A percentile compares a stretch with the other conserved stretches of the same genome.
Conservation (phyloP, 2,888 invertebrate genomes). For the Nymphalis c-album region DNA sequence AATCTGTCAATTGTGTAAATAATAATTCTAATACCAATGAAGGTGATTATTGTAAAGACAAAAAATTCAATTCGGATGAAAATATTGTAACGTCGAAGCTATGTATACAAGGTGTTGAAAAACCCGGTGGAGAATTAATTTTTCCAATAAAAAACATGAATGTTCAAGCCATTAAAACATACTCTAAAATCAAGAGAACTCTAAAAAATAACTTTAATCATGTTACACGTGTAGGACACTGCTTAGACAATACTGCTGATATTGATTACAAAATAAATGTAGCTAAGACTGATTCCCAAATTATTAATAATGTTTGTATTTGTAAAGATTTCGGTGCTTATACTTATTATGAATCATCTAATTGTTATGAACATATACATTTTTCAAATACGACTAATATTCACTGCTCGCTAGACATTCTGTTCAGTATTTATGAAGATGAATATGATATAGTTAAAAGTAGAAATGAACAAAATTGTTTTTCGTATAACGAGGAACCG, state of each 20-base stretch:
- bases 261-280: slow-evolving; percentile 26
- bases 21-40: neutral
- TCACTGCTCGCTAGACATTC: slow-evolving; percentile 46
- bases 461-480: slow-evolving; percentile 9
- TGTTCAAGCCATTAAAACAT: slow-evolving; percentile 49
- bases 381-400: slow-evolving; percentile 50
- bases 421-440: slow-evolving; percentile 59
- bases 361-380: slow-evolving; percentile 63
- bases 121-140: slow-evolving; percentile 58
- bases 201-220: slow-evolving; percentile 10
- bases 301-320: slow-evolving; percentile 52
- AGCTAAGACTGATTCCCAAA: slow-evolving; percentile 23
- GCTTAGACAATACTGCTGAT: slow-evolving; percentile 35
- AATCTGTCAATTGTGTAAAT: neutral
- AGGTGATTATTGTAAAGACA: slow-evolving; percentile 12
- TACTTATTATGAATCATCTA: slow-evolving; percentile 49
- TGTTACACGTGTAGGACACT: slow-evolving; percentile 4
- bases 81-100: slow-evolving; percentile 52
- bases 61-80: slow-evolving; percentile 31
- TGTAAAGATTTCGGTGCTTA: slow-evolving; percentile 67
- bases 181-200: slow-evolving; percentile 45
- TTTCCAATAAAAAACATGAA: slow-evolving; percentile 18
- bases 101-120: slow-evolving; percentile 65
- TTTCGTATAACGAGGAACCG: neutral
- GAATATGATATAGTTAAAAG: slow-evolving; percentile 13